These are phyloP conservation scores for human (Homo sapiens) DNA, from an alignment of 2,113 vertebrate species.

Conservation along the genomic window DNA sequence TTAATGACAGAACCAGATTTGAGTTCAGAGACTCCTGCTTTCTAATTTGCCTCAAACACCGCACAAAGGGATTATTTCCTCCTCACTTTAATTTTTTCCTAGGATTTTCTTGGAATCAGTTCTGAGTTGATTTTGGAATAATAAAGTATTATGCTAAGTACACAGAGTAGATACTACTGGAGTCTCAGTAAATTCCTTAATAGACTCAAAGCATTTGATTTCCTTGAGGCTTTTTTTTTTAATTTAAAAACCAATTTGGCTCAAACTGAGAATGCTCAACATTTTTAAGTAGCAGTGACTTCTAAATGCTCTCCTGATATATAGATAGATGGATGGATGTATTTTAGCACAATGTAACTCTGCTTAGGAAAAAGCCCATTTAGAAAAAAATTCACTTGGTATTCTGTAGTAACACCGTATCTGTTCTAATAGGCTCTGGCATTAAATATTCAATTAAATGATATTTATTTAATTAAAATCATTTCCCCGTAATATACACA, in stretches of 20 bases:
- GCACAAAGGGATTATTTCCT: background rate
- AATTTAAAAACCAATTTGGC: background rate
- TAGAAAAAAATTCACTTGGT: constrained; percentile 61
- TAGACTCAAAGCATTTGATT: constrained; percentile 37
- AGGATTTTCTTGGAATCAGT: constrained; percentile 22
- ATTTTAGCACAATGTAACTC: constrained; percentile 19
- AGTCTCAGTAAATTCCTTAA: constrained; percentile 27
- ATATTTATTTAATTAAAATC: background rate
- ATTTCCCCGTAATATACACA: background rate
- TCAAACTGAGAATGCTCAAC: constrained; percentile 10
- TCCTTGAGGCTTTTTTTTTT: background rate
- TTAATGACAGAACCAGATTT: background rate
- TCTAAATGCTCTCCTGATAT: background rate
- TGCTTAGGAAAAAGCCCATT: constrained; percentile 5
- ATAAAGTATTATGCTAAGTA: constrained; percentile 26
- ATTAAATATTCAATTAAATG: constrained; percentile 52
- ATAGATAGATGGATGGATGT: background rate
- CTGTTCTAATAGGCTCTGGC: constrained; percentile 34
- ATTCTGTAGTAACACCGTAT: background rate
- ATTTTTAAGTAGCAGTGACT: constrained; percentile 1
- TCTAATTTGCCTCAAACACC: background rate
- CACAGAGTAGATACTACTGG: background rate
- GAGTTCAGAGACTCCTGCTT: background rate
- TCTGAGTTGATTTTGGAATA: constrained; percentile 38
- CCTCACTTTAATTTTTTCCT: constrained; percentile 4